phyloP scores from a whole-genome alignment of 2,797 vertebrate genomes.

The Momotus momota region DNA sequence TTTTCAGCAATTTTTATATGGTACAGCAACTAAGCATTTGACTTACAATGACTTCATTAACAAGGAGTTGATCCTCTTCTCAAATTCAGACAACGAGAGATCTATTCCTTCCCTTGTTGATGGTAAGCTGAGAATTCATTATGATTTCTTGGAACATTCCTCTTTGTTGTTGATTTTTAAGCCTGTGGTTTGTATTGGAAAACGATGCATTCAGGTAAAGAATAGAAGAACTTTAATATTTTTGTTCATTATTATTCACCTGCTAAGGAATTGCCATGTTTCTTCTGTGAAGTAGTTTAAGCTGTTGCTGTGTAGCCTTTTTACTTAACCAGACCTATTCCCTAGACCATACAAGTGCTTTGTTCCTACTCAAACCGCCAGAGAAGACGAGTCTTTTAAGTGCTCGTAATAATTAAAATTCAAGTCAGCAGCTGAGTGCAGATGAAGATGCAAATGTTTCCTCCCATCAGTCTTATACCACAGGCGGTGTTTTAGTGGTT shows the following conservation, averaged over 20 bases:
- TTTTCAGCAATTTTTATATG: constrained; percentile 95
- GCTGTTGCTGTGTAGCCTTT: neutral
- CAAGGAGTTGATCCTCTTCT: constrained; percentile 98
- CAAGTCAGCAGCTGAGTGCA: neutral
- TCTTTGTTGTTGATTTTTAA: neutral
- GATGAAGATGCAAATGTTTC: constrained; percentile 31
- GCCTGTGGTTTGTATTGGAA: neutral
- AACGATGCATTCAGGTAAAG: neutral
- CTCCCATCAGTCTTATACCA: neutral
- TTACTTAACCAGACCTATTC: neutral
- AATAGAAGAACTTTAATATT: neutral
- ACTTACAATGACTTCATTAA: constrained; percentile 99
- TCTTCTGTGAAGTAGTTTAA: neutral
- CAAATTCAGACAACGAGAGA: constrained; percentile 98
- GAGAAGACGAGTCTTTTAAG: neutral
- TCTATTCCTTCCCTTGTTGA: constrained; percentile 98
- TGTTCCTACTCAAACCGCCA: neutral
- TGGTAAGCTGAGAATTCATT: constrained; percentile 82
- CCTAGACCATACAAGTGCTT: neutral
- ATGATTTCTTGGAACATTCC: neutral
- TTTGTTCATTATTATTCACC: neutral
- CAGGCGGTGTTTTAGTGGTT: neutral
- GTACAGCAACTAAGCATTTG: constrained; percentile 91
- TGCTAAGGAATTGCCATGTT: neutral
- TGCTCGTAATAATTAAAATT: constrained; percentile 32